These are phyloP conservation scores for Limnothrissa miodon DNA, from an alignment of 2,113 vertebrate species.

Conservation along the genomic window DNA sequence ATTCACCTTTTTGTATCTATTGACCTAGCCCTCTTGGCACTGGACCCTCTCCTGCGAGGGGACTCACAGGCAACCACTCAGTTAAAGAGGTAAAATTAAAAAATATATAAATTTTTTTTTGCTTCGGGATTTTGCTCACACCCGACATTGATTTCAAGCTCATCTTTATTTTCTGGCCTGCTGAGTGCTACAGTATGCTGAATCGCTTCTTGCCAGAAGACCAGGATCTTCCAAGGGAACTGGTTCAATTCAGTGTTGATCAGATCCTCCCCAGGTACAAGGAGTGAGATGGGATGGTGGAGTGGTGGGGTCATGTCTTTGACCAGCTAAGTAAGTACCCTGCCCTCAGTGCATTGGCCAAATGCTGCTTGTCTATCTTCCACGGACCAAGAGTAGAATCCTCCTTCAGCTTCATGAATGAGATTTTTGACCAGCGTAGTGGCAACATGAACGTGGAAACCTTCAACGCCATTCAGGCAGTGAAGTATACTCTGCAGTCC, in stretches of 20 bases:
- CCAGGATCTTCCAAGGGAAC: constrained; percentile 5
- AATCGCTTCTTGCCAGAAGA: constrained; percentile 22
- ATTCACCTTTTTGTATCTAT: no score
- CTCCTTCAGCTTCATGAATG: constrained; percentile 37
- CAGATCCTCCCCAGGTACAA: constrained; percentile 14
- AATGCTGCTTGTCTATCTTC: constrained; percentile 27
- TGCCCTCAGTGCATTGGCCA: constrained; percentile 10
- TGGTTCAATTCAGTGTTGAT: constrained; percentile 27
- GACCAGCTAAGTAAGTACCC: constrained; percentile 21
- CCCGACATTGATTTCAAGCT: constrained; percentile 6
- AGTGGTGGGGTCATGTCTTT: constrained; percentile 38
- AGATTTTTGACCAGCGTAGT: constrained; percentile 24
- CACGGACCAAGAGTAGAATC: constrained; percentile 31
- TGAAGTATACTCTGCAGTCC: constrained; percentile 34
- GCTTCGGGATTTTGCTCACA: neutral
- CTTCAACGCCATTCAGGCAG: constrained; percentile 34
- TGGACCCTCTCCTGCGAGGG: no score
- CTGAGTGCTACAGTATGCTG: constrained; percentile 25
- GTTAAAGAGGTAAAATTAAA: no score
- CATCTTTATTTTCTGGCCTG: neutral
- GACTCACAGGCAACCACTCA: no score
- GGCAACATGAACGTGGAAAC: constrained; percentile 34
- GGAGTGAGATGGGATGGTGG: constrained; percentile 35
- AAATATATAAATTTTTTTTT: no score
- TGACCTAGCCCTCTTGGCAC: no score